Evolutionary conservation across 1,140 invertebrate species (phyloP).

Genomic region (Caenorhabditis brenneri): DNA sequence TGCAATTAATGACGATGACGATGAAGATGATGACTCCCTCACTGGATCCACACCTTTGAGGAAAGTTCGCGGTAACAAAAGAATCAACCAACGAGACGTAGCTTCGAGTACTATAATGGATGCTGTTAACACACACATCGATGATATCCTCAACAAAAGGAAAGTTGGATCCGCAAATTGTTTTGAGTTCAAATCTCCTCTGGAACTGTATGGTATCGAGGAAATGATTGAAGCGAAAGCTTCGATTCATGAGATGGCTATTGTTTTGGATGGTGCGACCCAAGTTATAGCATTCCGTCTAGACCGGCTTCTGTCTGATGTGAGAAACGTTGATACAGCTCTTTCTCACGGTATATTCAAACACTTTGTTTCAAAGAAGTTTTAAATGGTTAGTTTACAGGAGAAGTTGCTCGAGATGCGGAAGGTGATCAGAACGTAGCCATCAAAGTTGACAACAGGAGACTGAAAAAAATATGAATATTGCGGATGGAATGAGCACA

Average conservation of each 20-base stretch:
- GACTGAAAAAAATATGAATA: too few species aligned
- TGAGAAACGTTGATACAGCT: neutral
- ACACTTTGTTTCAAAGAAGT: neutral
- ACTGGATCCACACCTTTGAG: neutral
- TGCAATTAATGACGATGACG: neutral
- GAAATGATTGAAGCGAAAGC: neutral
- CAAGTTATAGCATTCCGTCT: neutral
- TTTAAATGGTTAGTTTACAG: neutral
- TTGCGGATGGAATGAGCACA: too few species aligned
- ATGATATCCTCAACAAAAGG: neutral
- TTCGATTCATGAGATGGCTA: neutral
- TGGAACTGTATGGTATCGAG: neutral
- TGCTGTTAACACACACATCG: neutral
- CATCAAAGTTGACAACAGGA: too few species aligned
- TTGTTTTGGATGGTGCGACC: neutral
- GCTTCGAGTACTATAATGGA: neutral
- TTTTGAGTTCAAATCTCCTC: neutral
- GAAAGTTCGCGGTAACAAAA: slow-evolving; percentile 1
- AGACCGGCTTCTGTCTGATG: neutral
- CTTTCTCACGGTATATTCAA: neutral
- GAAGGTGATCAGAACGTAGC: too few species aligned
- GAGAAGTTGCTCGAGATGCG: neutral
- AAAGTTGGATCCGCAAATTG: neutral
- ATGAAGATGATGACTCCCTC: neutral
- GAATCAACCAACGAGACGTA: neutral